Evolutionary conservation across 2,888 invertebrate genomes (phyloP), one percentile per base, ranked within the genome.

Genomic region (Euzetes globulus): DNA sequence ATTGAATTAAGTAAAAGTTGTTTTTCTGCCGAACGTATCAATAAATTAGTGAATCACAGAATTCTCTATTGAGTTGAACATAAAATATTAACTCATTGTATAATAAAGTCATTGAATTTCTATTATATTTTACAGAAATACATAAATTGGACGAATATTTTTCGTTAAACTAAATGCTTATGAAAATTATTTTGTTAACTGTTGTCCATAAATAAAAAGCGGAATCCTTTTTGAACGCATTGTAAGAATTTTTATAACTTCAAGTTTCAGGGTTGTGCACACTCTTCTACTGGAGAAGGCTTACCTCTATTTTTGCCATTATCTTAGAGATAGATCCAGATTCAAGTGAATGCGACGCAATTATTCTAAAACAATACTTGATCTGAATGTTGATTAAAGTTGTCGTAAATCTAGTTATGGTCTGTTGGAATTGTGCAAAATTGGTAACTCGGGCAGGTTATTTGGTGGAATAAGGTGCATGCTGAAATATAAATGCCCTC

Each of bases 131-230:
- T 22, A 68, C 41, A 68, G 45, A 45, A 68, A 45, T 68, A 45
- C 68, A 68, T 68, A 68, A 68, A 68, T 68, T 68, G 19, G 17
- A 68, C 41, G 41, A 19, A 45, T 68, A 41, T 68, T 68, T 45
- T 17, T 19, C 4, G 45, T 33, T 63, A 68, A 45, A 22, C 68
- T 45, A 68, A 68, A 68, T 41, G 68, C 45, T 68, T 45, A 45
- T 45, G 4, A 45, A 45, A 45, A 37, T 29, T 17, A 17, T 29
- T 63, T n/a, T 29, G 29, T 15, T 29, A 63, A 33, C 22, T 63
- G 29, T 63, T 63, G 11, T 29, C 19, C 22, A 68, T 68, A 68
- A 68, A 68, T 68, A 68, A 37, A 33, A 7, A 19, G 68, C 68
- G 68, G 68, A 68, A 45, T 65, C 68, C 41, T 63, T 63, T n/a